Percentiles rank a stretch among this genome's conserved stretches.
phyloP scores from a whole-genome alignment of 2,113 vertebrate species.

The Triplophysa rosa region DNA sequence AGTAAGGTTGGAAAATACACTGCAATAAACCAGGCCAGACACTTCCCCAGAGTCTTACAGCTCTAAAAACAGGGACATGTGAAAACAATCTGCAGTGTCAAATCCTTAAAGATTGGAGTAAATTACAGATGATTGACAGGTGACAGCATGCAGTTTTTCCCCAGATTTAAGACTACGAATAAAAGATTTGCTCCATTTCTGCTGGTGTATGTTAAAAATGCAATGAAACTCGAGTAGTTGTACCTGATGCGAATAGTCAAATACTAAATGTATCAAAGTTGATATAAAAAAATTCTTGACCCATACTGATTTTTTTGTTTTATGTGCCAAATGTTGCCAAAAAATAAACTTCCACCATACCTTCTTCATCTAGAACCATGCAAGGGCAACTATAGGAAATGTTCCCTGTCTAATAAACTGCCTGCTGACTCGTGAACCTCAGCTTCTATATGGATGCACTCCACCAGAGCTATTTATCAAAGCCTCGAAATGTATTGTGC shows the following conservation, averaged over 20 bases:
- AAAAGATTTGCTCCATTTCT: too few species aligned
- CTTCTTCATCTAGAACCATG: not conserved
- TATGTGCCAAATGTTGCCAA: not conserved
- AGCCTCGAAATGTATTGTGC: conserved; percentile 11
- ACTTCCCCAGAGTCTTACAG: conserved; percentile 1
- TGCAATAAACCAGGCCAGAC: conserved; percentile 6
- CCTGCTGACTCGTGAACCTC: conserved; percentile 9
- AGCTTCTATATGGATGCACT: conserved; percentile 27
- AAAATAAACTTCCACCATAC: not conserved
- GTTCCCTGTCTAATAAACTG: conserved; percentile 27
- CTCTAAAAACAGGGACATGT: conserved; percentile 24
- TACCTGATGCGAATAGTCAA: too few species aligned
- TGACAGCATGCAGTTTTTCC: conserved; percentile 1
- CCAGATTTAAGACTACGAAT: too few species aligned
- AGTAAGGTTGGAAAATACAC: not conserved
- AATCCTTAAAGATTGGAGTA: not conserved
- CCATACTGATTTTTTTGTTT: not conserved
- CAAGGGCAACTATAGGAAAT: conserved; percentile 36
- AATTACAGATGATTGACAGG: conserved; percentile 15
- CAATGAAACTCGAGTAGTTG: too few species aligned
- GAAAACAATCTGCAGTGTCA: conserved; percentile 20
- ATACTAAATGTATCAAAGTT: too few species aligned
- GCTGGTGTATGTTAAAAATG: too few species aligned
- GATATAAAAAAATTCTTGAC: not conserved
- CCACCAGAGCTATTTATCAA: conserved; percentile 37